Base-by-base conservation (phyloP, 1,140 invertebrate genomes). In the Anastrepha ludens region DNA sequence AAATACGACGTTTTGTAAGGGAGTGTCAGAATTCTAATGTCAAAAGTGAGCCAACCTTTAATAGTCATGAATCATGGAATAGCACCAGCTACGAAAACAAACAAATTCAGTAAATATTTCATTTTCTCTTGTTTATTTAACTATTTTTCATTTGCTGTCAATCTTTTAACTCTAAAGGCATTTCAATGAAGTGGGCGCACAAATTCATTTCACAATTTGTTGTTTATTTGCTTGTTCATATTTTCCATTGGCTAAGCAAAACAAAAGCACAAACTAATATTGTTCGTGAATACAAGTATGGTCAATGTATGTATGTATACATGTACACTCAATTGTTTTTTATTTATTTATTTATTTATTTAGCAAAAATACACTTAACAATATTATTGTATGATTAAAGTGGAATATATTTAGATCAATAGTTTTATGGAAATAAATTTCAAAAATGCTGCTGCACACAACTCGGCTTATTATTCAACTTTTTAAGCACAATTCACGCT, bases 311-410 rank as follows among this genome's bases (percentile, higher is more conserved):
- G 39, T 74, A 44, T 44, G 41, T 44, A n/a, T 74, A 47, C 41
- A 74, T 47, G 67, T 74, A 81, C 74, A 29, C 15, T 81, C 74
- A 55, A 20, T 55, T 81, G 20, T 20, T 47, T 7, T 29, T 29
- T 29, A 29, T 29, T 29, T 81, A 9, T 81, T 50, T 50, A 81
- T n/a, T 81, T 81, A 29, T 81, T 81, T 55, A 81, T 81, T 81
- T 81, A 81, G 50, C 47, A 81, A 81, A 81, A 81, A 81, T 81
- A 55, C 74, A 55, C 74, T 81, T 81, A 81, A 81, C 47, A 81
- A 29, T 81, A 81, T 81, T 81, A 20, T 81, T 58, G 50, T 81
- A 81, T 81, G 44, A 55, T 78, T 20, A 81, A 55, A 81, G n/a
- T 81, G 74, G 74, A 81, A 81, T 81, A 81, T 81, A 81, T 81